Percentiles rank a stretch among this genome's conserved stretches.
Conservation (phyloP, 2,113 vertebrate species). For the Plecotus auritus region DNA sequence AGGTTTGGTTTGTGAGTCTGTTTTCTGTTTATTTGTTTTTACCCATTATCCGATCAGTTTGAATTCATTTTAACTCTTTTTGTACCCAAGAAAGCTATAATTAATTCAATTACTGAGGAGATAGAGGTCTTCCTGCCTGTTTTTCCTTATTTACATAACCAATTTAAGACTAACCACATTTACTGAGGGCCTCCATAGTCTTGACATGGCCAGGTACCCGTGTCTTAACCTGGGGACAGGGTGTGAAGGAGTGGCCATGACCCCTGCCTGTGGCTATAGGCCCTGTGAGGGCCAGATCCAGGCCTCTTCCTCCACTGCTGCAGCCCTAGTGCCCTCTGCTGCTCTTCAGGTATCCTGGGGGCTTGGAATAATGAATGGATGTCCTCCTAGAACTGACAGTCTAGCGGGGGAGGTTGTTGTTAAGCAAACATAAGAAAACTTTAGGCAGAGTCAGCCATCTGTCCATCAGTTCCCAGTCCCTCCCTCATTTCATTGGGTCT, state of each 20-base stretch:
- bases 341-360: not conserved
- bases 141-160: not conserved
- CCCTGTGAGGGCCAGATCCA: not conserved
- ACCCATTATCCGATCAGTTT: not conserved
- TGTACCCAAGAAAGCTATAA: not conserved
- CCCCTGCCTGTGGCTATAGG: not conserved
- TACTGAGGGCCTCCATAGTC: not conserved
- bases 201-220: not conserved
- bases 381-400: not conserved
- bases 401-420: not conserved
- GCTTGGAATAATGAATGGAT: not conserved
- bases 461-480: not conserved
- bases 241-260: not conserved
- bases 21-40: not conserved
- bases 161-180: not conserved
- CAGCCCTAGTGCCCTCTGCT: accelerated
- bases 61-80: not conserved
- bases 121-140: not conserved
- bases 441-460: not conserved
- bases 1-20: not conserved
- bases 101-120: not conserved
- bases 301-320: too few relatives aligned
- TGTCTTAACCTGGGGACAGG: not conserved
- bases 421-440: not conserved
- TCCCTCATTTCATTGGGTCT: not conserved